Conservation (phyloP, 2,797 vertebrate genomes). For the Neosalanx taihuensis region DNA sequence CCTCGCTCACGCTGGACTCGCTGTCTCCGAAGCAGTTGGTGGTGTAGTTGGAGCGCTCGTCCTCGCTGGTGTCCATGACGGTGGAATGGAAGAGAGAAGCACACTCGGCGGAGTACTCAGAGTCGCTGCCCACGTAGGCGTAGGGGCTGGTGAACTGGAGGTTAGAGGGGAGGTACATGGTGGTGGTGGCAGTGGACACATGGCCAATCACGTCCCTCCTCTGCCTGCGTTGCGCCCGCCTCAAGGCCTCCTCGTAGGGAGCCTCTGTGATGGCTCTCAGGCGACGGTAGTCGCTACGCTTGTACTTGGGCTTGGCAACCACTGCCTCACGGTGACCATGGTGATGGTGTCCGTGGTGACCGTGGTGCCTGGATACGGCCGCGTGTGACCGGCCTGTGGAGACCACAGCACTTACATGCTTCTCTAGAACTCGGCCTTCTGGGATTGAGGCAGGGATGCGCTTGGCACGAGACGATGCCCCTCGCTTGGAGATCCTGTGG, state of each 20-base stretch:
- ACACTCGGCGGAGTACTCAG: constrained; percentile 92
- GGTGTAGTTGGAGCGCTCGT: constrained; percentile 89
- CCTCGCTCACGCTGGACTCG: constrained; percentile 86
- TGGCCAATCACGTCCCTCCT: constrained; percentile 67
- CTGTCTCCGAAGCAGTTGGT: constrained; percentile 94
- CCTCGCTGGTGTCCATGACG: constrained; percentile 90
- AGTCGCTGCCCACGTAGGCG: constrained; percentile 82
- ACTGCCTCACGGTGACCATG: constrained; percentile 75
- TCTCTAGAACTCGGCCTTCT: constrained; percentile 62
- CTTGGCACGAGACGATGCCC: constrained; percentile 59
- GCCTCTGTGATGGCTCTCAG: constrained; percentile 77
- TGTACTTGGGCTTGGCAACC: constrained; percentile 87
- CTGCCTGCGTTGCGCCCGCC: constrained; percentile 67
- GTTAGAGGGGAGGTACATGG: constrained; percentile 48
- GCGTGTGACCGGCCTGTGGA: constrained; percentile 36
- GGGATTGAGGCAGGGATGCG: constrained; percentile 59
- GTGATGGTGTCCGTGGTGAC: constrained; percentile 58
- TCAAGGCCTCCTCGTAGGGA: constrained; percentile 78
- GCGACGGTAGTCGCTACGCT: constrained; percentile 78
- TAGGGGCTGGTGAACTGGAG: constrained; percentile 74
- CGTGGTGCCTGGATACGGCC: constrained; percentile 42
- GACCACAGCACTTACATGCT: constrained; percentile 25
- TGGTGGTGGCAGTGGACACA: constrained; percentile 35
- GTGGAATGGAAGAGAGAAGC: constrained; percentile 93
- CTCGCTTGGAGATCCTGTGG: constrained; percentile 72